A percentile compares a stretch with the other conserved stretches of the same genome.
Evolutionary conservation across 2,888 invertebrate genomes (phyloP).

Genomic region (Masnerella sp.): DNA sequence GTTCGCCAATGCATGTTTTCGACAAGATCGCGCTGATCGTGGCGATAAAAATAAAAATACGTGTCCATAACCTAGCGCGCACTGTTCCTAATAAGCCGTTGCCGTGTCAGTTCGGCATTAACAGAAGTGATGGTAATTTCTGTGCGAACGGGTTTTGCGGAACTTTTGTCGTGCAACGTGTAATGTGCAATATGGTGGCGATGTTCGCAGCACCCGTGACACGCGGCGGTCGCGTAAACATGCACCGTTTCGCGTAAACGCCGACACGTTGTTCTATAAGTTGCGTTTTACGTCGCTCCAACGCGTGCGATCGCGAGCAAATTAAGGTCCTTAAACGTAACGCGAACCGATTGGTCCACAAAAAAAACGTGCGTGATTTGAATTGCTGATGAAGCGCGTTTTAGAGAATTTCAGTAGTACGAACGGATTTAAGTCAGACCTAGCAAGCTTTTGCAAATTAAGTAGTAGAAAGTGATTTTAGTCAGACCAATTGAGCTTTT

Average conservation of each 20-base stretch:
- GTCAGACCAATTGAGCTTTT: conserved; percentile 17
- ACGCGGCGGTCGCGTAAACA: conserved; percentile 53
- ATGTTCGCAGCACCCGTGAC: conserved; percentile 34
- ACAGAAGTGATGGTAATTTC: conserved; percentile 32
- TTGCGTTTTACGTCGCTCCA: no score
- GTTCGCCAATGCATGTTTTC: no score
- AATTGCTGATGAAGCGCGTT: no score
- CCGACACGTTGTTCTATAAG: no score
- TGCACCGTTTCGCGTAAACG: conserved; percentile 12
- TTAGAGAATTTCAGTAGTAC: no score
- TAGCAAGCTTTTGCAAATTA: background rate
- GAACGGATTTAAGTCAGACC: background rate
- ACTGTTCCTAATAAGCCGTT: conserved; percentile 17
- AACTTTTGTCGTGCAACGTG: conserved; percentile 46
- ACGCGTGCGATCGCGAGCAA: no score
- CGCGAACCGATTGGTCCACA: no score
- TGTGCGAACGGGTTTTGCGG: conserved; percentile 22
- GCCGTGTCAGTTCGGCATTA: conserved; percentile 21
- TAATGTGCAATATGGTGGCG: conserved; percentile 45
- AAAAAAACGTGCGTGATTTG: background rate
- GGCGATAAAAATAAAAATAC: conserved; percentile 19
- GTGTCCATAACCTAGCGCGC: background rate
- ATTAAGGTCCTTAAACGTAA: no score
- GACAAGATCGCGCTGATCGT: no score
- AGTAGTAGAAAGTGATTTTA: conserved; percentile 9